Base-by-base conservation (phyloP, 1,140 invertebrate genomes). In the Phocides pigmalion region DNA sequence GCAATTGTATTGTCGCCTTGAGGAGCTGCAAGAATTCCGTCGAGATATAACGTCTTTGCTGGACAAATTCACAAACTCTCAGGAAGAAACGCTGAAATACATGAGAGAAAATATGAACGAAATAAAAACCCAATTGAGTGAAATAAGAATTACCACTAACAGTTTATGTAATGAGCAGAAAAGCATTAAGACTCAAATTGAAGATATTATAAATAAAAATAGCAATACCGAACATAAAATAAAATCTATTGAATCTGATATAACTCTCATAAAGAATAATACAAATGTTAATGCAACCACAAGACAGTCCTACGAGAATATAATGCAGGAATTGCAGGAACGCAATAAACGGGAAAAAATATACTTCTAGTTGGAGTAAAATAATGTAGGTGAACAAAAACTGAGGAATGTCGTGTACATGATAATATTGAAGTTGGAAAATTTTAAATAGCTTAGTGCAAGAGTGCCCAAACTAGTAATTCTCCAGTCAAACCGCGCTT, bases 351-450 rank as follows among this genome's bases (percentile, higher is more conserved):
- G 66, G 22, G 54, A 20, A 68, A 54, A 9, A 68, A 64, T 54
- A 16, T 68, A 17, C 64, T 68, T 22, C 3, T 68, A 9, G 22
- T 32, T 0, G 66, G 62, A 35, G 15, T 69, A 56, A 5, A 35
- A 6, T 62, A 69, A 53, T 46, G 51, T 14, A 62, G 19, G 25
- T 9, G 11, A 22, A 9, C n/a, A 1, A 42, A 14, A 1, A 0
- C 11, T 9, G 16, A 47, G 5, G 42, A 62, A 17, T 41, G 32
- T 8, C 17, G 39, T n/a, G 8, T 16, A 8, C 49, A 50, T 22
- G 66, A 68, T 20, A 37, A 32, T 42, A 16, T 9, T 22, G 61
- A 68, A 5, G 41, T 63, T 2, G 28, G 11, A 63, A 53, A 9
- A 61, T 62, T n/a, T 44, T 46, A n/a, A 53, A 51, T n/a, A 32